phyloP scores from a whole-genome alignment of 2,797 vertebrate genomes.

The Odontamblyopus rebecca region DNA sequence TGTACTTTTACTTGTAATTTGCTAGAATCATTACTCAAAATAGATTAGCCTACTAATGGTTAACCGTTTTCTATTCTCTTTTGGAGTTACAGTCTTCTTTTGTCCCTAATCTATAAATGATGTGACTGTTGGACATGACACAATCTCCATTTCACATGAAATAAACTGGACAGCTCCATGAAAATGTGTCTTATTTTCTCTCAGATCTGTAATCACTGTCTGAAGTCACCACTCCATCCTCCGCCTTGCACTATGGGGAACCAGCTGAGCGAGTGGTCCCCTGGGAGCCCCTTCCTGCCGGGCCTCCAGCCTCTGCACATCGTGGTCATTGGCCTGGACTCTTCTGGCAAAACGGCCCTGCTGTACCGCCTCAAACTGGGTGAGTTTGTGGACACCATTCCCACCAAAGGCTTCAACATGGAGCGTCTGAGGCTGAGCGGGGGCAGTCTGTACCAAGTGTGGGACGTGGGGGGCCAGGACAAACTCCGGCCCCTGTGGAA shows the following conservation, averaged over 20 bases:
- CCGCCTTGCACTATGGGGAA: constrained; percentile 75
- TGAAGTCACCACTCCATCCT: background rate
- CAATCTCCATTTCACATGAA: background rate
- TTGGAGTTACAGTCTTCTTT: no score
- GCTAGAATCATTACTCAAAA: no score
- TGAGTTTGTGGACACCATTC: constrained; percentile 80
- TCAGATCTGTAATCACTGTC: background rate
- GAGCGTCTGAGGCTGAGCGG: constrained; percentile 78
- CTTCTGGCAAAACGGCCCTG: constrained; percentile 81
- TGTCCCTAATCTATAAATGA: no score
- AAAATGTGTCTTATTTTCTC: background rate
- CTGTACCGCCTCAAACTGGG: constrained; percentile 82
- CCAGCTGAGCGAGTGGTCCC: constrained; percentile 79
- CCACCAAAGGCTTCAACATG: constrained; percentile 85
- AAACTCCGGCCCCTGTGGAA: constrained; percentile 84
- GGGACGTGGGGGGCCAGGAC: constrained; percentile 84
- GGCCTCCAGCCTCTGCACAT: constrained; percentile 77
- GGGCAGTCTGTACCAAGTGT: constrained; percentile 79
- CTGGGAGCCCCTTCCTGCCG: constrained; percentile 72
- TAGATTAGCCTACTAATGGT: no score
- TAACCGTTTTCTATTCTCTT: no score
- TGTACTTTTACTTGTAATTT: no score
- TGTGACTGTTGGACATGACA: no score
- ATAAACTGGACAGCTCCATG: background rate
- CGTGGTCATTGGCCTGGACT: constrained; percentile 81